These are phyloP conservation scores for Lophotis ruficrista DNA, from an alignment of 2,113 vertebrate species.

Conservation along the genomic window DNA sequence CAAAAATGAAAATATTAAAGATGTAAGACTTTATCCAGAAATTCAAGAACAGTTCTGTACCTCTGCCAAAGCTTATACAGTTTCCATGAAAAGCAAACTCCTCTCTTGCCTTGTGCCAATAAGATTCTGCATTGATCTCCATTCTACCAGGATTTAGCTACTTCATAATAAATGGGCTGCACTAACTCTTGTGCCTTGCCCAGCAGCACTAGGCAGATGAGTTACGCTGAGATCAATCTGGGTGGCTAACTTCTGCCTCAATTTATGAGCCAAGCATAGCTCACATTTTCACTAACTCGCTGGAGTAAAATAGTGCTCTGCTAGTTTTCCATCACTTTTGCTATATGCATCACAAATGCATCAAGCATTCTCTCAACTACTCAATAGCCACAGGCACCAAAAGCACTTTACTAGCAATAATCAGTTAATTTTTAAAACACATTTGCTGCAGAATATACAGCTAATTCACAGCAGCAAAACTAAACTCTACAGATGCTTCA, in stretches of 20 bases:
- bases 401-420: neutral
- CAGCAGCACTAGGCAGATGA: neutral
- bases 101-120: neutral
- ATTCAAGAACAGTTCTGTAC: constrained; percentile 13
- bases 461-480: neutral
- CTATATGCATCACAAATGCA: neutral
- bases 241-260: neutral
- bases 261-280: neutral
- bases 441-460: neutral
- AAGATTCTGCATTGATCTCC: neutral
- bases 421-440: neutral
- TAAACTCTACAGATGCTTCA: neutral
- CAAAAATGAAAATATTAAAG: constrained; percentile 42
- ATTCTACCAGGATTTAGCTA: neutral
- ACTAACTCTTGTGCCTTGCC: neutral
- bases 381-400: neutral
- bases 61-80: constrained; percentile 43
- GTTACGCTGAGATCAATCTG: neutral
- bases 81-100: constrained; percentile 50
- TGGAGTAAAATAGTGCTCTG: neutral
- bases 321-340: neutral
- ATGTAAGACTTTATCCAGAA: neutral
- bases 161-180: neutral
- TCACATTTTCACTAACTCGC: neutral
- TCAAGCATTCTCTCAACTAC: neutral